Percentiles rank a stretch among this genome's conserved stretches.
Evolutionary conservation across 2,888 invertebrate species (phyloP).

Genomic region (Aporophyla lueneburgensis): DNA sequence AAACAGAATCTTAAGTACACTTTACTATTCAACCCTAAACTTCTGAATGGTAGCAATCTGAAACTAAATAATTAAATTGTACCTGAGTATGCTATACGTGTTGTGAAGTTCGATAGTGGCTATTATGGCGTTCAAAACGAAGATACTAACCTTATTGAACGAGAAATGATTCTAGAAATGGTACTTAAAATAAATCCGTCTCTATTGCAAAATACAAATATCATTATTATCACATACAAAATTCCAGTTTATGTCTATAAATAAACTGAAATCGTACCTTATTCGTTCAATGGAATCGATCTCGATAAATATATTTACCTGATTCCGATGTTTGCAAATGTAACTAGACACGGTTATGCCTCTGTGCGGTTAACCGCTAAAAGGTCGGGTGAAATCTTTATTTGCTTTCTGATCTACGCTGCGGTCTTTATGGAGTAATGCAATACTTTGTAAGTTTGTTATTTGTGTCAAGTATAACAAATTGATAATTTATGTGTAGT

Average conservation of each 20-base stretch:
- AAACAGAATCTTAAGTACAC: constrained; percentile 46
- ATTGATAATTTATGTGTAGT: background rate
- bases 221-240: background rate
- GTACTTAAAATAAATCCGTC: background rate
- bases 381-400: constrained; percentile 58
- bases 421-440: constrained; percentile 33
- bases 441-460: constrained; percentile 15
- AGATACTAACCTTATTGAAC: constrained; percentile 9
- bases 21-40: constrained; percentile 43
- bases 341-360: constrained; percentile 58
- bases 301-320: constrained; percentile 54
- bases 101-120: constrained; percentile 12
- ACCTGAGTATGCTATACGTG: constrained; percentile 29
- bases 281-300: constrained; percentile 40
- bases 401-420: constrained; percentile 47
- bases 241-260: constrained; percentile 5
- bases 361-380: constrained; percentile 55
- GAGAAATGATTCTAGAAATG: background rate
- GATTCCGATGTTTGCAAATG: constrained; percentile 61
- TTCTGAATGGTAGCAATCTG: constrained; percentile 38
- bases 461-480: constrained; percentile 15
- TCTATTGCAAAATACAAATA: background rate
- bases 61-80: constrained; percentile 49
- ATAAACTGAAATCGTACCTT: constrained; percentile 39
- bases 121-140: constrained; percentile 11